Conservation (phyloP, 64 coral and sea anemone species). For the Montipora cactus region DNA sequence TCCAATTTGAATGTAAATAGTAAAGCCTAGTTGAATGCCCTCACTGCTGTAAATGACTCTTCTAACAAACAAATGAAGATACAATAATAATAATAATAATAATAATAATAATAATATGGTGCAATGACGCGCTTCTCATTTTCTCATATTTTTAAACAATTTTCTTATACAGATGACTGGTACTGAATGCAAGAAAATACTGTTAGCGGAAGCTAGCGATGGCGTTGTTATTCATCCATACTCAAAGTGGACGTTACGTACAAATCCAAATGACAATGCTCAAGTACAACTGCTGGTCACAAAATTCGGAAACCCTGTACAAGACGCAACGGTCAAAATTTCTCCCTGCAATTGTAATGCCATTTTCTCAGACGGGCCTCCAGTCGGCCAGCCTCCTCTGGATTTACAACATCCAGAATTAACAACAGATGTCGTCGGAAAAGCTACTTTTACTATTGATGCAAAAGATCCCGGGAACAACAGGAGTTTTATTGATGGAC, state of each 20-base stretch:
- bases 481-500: constrained; percentile 67
- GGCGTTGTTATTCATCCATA: constrained; percentile 77
- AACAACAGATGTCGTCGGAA: constrained; percentile 60
- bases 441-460: constrained; percentile 29
- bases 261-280: constrained; percentile 34
- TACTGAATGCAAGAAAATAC: not conserved
- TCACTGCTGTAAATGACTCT: no score
- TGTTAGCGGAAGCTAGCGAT: constrained; percentile 66
- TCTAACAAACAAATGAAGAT: no score
- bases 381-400: not conserved
- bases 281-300: constrained; percentile 65
- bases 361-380: not conserved
- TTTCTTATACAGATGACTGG: not conserved
- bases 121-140: not conserved
- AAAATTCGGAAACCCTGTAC: constrained; percentile 64
- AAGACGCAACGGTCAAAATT: not conserved
- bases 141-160: not conserved
- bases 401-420: not conserved
- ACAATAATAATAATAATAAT: no score
- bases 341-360: not conserved
- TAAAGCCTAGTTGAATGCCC: no score
- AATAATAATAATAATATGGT: no score
- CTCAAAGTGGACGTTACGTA: constrained; percentile 66
- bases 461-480: constrained; percentile 71
- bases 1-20: no score